phyloP scores from a whole-genome alignment of 1,140 invertebrate genomes.

The Elymnias hypermnestra region DNA sequence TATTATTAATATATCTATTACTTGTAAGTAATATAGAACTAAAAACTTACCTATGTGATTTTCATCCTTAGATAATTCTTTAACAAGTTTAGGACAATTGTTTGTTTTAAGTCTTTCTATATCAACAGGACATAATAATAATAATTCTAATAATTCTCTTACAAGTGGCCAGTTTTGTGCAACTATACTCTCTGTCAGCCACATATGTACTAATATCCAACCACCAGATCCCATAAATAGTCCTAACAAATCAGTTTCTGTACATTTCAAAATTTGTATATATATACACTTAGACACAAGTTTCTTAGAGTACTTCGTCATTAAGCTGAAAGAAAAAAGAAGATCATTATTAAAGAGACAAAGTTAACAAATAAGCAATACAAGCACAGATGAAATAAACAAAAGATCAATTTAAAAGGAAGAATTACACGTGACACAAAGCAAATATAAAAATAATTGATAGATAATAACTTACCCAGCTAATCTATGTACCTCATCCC shows the following conservation, averaged over 20 bases:
- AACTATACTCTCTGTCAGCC: conserved; percentile 90
- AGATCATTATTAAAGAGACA: background rate
- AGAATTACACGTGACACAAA: no score
- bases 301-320: conserved; percentile 97
- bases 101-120: conserved; percentile 93
- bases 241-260: conserved; percentile 88
- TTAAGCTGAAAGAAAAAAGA: conserved; percentile 83
- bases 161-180: conserved; percentile 91
- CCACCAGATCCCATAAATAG: conserved; percentile 93
- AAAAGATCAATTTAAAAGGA: background rate
- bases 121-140: conserved; percentile 91
- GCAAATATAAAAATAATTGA: no score
- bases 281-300: conserved; percentile 97
- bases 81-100: conserved; percentile 93
- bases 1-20: no score
- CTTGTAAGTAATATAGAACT: no score
- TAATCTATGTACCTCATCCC: conserved; percentile 86
- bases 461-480: conserved; percentile 57
- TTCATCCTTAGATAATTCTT: conserved; percentile 89
- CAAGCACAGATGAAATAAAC: background rate
- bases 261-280: conserved; percentile 93
- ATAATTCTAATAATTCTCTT: conserved; percentile 88
- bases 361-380: background rate
- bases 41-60: conserved; percentile 84
- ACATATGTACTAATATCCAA: conserved; percentile 91